phyloP scores from a whole-genome alignment of 2,888 invertebrate species.

The Oligia latruncula region DNA sequence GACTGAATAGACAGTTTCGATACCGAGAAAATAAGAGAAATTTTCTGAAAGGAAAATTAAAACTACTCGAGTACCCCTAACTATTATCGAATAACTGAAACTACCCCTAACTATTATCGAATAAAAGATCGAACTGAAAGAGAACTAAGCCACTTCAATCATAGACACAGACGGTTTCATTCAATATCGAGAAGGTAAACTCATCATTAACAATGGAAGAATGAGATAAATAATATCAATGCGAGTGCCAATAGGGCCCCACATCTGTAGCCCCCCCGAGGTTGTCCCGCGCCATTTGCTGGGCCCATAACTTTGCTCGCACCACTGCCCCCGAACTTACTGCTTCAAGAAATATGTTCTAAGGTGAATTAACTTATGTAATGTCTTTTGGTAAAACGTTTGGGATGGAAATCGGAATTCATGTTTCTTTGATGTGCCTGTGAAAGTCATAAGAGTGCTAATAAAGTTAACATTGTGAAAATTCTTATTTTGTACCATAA shows the following conservation, averaged over 20 bases:
- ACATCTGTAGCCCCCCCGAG: constrained; percentile 64
- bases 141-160: constrained; percentile 27
- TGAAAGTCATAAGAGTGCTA: constrained; percentile 37
- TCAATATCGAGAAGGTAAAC: constrained; percentile 20
- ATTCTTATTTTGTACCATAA: constrained; percentile 27
- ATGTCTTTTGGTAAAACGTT: constrained; percentile 62
- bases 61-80: not conserved
- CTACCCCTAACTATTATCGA: not conserved
- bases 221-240: constrained; percentile 54
- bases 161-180: constrained; percentile 20
- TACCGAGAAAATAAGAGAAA: too few species aligned
- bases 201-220: constrained; percentile 35
- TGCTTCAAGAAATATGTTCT: constrained; percentile 63
- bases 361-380: constrained; percentile 69
- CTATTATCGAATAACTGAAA: too few species aligned
- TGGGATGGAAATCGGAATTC: constrained; percentile 53
- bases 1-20: not conserved
- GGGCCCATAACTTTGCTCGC: constrained; percentile 67
- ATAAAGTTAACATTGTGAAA: constrained; percentile 40
- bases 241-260: constrained; percentile 51
- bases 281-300: constrained; percentile 68
- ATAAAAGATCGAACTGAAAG: constrained; percentile 13
- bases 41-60: not conserved
- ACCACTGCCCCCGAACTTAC: constrained; percentile 65
- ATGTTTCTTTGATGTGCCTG: constrained; percentile 47